Evolutionary conservation across 2,797 vertebrate species (phyloP).

Genomic region (Channallabes apus): DNA sequence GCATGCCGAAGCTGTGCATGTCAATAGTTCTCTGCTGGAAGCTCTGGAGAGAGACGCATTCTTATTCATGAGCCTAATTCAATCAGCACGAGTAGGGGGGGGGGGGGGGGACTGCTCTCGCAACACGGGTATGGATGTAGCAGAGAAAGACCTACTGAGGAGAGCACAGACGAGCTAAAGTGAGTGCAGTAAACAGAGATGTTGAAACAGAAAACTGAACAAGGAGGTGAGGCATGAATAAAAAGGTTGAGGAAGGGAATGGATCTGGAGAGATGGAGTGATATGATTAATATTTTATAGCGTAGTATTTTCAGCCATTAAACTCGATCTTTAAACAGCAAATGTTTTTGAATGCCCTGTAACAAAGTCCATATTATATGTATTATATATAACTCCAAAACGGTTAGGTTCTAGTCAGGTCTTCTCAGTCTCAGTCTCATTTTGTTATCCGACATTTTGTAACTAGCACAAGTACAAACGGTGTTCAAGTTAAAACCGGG

Average conservation of each 20-base stretch:
- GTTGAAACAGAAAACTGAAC: background rate
- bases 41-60: conserved; percentile 58
- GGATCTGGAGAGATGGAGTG: background rate
- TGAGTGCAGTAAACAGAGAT: background rate
- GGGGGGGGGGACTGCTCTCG: conserved; percentile 26
- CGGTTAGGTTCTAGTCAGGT: background rate
- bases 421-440: background rate
- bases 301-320: background rate
- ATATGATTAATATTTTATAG: background rate
- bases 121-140: conserved; percentile 14
- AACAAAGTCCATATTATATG: background rate
- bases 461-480: background rate
- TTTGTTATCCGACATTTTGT: background rate
- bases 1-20: conserved; percentile 21
- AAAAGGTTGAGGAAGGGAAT: background rate
- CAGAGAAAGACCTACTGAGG: background rate
- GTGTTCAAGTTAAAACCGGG: too few species aligned
- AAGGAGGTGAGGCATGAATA: background rate
- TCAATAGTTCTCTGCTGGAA: conserved; percentile 50
- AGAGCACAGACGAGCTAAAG: background rate
- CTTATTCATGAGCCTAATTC: conserved; percentile 76
- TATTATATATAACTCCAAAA: background rate
- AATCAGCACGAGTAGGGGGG: conserved; percentile 62
- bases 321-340: background rate
- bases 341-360: background rate